A percentile compares a stretch with the other conserved stretches of the same genome.
phyloP scores from a whole-genome alignment of 2,113 vertebrate species.

The Oceanodroma tethys region DNA sequence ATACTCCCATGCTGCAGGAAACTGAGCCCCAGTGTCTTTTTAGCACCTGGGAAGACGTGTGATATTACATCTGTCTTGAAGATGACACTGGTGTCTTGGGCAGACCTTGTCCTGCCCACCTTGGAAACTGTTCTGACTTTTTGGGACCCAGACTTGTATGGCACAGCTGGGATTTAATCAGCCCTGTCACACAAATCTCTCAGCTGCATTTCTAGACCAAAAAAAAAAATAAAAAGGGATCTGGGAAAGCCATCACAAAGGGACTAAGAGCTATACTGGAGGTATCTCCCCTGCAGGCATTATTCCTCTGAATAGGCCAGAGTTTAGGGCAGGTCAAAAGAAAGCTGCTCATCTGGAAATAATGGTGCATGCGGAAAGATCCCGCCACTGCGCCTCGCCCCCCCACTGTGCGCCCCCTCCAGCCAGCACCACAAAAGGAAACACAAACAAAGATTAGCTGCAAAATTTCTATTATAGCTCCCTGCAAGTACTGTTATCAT shows the following conservation, averaged over 20 bases:
- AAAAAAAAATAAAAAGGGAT: neutral
- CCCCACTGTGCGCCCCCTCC: conserved; percentile 42
- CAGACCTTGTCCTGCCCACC: neutral
- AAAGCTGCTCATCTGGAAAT: conserved; percentile 79
- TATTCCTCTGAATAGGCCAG: conserved; percentile 57
- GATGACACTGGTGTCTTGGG: neutral
- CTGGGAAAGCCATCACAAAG: conserved; percentile 26
- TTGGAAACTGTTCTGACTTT: neutral
- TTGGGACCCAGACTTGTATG: neutral
- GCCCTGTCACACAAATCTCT: neutral
- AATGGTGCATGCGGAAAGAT: conserved; percentile 73
- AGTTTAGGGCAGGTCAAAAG: conserved; percentile 77
- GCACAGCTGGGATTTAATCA: neutral
- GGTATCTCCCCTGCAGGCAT: conserved; percentile 63
- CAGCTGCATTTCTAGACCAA: conserved; percentile 60
- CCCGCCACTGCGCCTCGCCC: conserved; percentile 28
- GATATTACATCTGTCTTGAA: neutral
- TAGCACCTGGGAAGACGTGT: neutral
- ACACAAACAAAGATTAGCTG: conserved; percentile 36
- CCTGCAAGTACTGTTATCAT: neutral
- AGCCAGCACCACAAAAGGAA: conserved; percentile 30
- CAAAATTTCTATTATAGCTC: conserved; percentile 16
- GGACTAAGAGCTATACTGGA: conserved; percentile 40
- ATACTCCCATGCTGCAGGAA: neutral
- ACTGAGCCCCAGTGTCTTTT: neutral